phyloP scores from a whole-genome alignment of 2,797 vertebrate species.

The Chelon auratus region DNA sequence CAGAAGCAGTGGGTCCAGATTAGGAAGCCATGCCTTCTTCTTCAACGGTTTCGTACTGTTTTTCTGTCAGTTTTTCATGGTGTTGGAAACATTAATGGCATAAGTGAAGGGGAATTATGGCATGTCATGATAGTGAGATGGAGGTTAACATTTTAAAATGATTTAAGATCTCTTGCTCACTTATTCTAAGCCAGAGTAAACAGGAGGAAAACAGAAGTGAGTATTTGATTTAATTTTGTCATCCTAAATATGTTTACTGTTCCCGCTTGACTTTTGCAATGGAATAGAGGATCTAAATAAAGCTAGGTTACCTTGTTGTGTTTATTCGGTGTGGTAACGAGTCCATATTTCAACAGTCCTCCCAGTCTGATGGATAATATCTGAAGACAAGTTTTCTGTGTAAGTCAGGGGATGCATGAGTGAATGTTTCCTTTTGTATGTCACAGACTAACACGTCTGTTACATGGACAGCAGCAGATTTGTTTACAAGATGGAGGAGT shows the following conservation, averaged over 20 bases:
- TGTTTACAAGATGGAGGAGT: constrained; percentile 52
- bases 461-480: constrained; percentile 54
- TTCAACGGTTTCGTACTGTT: not conserved
- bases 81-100: not conserved
- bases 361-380: constrained; percentile 9
- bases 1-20: not conserved
- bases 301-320: constrained; percentile 4
- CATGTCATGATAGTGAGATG: not conserved
- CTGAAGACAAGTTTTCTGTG: constrained; percentile 22
- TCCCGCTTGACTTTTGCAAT: constrained; percentile 4
- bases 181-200: not conserved
- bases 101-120: not conserved
- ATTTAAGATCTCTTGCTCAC: not conserved
- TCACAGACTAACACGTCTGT: constrained; percentile 25
- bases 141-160: too few relatives aligned
- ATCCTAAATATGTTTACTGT: constrained; percentile 5
- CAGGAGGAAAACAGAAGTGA: constrained; percentile 12
- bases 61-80: not conserved
- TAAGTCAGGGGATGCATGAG: constrained; percentile 22
- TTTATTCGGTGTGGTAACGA: too few relatives aligned
- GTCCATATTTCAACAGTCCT: constrained; percentile 13
- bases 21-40: not conserved
- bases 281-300: constrained; percentile 1
- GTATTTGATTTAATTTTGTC: constrained; percentile 20
- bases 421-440: constrained; percentile 45